These are phyloP conservation scores for Spilogale gracilis DNA, from an alignment of 2,113 vertebrate species.

Conservation along the genomic window DNA sequence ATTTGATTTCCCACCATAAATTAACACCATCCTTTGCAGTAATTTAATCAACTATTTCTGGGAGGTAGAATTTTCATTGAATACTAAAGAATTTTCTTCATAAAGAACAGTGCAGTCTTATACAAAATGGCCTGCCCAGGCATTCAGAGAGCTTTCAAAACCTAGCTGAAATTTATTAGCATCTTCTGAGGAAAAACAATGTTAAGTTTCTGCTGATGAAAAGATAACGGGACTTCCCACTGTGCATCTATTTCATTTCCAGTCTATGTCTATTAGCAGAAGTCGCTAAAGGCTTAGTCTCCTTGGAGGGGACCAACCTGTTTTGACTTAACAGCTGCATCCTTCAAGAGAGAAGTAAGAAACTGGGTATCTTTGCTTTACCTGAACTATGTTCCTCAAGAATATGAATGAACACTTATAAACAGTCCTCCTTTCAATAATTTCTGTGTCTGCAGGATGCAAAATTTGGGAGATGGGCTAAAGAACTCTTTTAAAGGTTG, in stretches of 20 bases:
- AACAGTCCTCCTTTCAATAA: background rate
- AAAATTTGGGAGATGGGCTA: background rate
- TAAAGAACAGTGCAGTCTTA: background rate
- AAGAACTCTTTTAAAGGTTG: background rate
- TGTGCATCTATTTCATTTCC: slow-evolving; percentile 21
- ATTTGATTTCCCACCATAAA: slow-evolving; percentile 16
- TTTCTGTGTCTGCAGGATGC: background rate
- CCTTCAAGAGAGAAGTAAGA: background rate
- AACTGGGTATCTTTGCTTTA: background rate
- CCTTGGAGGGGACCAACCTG: background rate
- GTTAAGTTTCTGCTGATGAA: slow-evolving; percentile 29
- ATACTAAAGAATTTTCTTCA: slow-evolving; percentile 10
- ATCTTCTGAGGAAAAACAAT: background rate
- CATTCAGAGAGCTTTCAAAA: background rate
- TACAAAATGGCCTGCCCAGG: background rate
- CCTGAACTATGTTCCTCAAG: background rate
- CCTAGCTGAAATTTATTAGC: slow-evolving; percentile 27
- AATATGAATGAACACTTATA: background rate
- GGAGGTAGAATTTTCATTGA: slow-evolving; percentile 31
- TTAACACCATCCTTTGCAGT: background rate
- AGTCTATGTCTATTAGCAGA: slow-evolving; percentile 51
- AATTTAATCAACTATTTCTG: background rate
- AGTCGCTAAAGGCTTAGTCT: background rate
- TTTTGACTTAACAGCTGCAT: background rate
- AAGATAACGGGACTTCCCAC: slow-evolving; percentile 33